phyloP scores from a whole-genome alignment of 2,113 vertebrate genomes.

The Neodontobutis hainanensis region DNA sequence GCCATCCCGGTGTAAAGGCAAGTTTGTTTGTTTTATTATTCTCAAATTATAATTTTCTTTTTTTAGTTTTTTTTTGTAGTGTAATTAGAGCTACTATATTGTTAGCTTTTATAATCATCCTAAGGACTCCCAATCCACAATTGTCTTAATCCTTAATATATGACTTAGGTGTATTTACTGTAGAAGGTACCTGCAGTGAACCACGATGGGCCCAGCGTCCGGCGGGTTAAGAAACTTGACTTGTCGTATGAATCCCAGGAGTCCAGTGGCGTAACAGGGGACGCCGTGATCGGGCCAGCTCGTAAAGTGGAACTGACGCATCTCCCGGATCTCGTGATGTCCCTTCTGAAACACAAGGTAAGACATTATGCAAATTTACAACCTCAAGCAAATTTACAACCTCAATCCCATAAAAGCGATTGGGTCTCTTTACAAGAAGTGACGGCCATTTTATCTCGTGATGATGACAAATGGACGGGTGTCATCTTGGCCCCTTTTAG shows the following conservation, averaged over 20 bases:
- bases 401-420: background rate
- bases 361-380: constrained; percentile 1
- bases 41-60: too few relatives aligned
- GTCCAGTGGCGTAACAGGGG: constrained; percentile 94
- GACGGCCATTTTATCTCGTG: constrained; percentile 3
- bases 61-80: too few relatives aligned
- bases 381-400: background rate
- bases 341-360: constrained; percentile 85
- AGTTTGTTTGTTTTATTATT: too few relatives aligned
- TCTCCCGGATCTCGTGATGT: constrained; percentile 96
- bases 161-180: background rate
- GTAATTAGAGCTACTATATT: too few relatives aligned
- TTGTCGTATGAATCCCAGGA: constrained; percentile 93
- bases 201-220: constrained; percentile 90
- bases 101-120: too few relatives aligned
- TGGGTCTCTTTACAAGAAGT: background rate
- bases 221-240: constrained; percentile 98
- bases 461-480: constrained; percentile 25
- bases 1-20: too few relatives aligned
- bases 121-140: too few relatives aligned
- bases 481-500: constrained; percentile 26
- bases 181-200: constrained; percentile 78
- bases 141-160: too few relatives aligned
- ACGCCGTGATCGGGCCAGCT: constrained; percentile 98
- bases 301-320: constrained; percentile 98